Percentiles rank a stretch among this genome's conserved stretches.
Conservation (phyloP, 2,797 vertebrate genomes). For the Erethizon dorsatum region DNA sequence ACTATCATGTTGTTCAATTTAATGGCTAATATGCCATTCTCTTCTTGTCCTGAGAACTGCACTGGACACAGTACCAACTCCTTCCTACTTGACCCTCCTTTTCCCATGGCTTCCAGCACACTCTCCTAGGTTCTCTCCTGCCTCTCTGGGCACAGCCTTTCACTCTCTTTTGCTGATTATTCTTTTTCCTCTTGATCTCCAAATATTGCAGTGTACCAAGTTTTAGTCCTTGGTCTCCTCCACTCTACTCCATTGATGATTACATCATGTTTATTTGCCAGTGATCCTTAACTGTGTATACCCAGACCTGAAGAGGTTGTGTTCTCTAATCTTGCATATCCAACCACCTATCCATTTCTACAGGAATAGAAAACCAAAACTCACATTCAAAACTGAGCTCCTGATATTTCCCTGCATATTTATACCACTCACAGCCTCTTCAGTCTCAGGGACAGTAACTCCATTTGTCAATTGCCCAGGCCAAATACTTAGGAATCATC, state of each 20-base stretch:
- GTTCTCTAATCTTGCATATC: neutral
- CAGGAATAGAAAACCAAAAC: neutral
- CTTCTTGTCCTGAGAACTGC: neutral
- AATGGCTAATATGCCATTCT: neutral
- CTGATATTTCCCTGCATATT: neutral
- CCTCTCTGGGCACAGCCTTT: neutral
- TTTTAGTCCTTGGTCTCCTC: neutral
- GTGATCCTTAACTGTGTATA: neutral
- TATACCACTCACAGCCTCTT: neutral
- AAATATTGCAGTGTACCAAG: neutral
- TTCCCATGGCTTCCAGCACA: neutral
- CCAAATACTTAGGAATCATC: conserved; percentile 21
- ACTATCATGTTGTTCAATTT: neutral
- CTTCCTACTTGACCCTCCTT: neutral
- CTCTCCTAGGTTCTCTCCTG: neutral
- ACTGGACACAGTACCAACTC: neutral
- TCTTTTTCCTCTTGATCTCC: neutral
- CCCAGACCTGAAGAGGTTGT: neutral
- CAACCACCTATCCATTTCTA: neutral
- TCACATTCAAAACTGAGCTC: neutral
- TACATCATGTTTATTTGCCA: neutral
- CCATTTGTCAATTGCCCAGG: neutral
- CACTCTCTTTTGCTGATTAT: neutral
- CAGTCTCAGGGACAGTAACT: neutral
- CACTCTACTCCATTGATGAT: neutral